phyloP scores from a whole-genome alignment of 2,797 vertebrate species.

The Danio choprae region DNA sequence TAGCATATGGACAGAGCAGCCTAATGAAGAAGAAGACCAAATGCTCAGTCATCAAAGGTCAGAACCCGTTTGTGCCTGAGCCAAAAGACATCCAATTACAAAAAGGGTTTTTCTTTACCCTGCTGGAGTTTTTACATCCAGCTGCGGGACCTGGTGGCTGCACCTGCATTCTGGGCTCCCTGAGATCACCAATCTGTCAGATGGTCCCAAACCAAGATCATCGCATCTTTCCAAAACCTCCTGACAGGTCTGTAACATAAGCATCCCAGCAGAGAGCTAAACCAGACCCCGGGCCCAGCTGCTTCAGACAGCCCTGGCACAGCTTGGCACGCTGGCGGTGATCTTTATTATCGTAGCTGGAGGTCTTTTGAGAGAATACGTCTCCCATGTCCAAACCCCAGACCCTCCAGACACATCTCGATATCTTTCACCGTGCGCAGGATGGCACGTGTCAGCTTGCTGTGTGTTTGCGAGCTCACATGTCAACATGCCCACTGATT shows the following conservation, averaged over 20 bases:
- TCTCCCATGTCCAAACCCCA: conserved; percentile 40
- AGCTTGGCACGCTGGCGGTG: conserved; percentile 52
- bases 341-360: conserved; percentile 54
- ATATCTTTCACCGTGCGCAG: conserved; percentile 36
- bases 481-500: conserved; percentile 54
- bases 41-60: conserved; percentile 73
- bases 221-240: conserved; percentile 29
- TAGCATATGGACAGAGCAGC: conserved; percentile 76
- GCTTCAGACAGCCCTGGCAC: conserved; percentile 54
- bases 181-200: conserved; percentile 66
- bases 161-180: conserved; percentile 68
- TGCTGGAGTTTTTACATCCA: conserved; percentile 64
- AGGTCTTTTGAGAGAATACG: conserved; percentile 50
- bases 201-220: conserved; percentile 40
- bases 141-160: conserved; percentile 60
- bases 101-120: conserved; percentile 61
- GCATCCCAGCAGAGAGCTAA: conserved; percentile 59
- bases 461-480: conserved; percentile 44
- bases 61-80: conserved; percentile 65
- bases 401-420: conserved; percentile 46
- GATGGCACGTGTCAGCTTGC: conserved; percentile 41
- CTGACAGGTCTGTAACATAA: conserved; percentile 58
- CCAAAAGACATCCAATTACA: conserved; percentile 75
- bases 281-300: conserved; percentile 51
- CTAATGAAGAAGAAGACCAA: conserved; percentile 78